Evolutionary conservation across 2,797 vertebrate species (phyloP).

Genomic region (Crax fasciolata): DNA sequence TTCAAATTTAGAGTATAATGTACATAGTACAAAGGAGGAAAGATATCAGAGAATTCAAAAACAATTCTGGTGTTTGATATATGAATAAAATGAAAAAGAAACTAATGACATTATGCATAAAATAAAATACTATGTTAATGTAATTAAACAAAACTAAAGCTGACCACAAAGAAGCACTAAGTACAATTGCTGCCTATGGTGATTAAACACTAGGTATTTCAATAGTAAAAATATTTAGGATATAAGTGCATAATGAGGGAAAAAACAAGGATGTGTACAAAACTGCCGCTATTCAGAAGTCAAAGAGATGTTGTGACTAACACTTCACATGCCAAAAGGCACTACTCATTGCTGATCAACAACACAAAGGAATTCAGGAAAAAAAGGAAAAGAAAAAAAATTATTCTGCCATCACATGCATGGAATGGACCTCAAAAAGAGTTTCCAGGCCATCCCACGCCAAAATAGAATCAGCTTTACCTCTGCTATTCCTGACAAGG

Average conservation of each 20-base stretch:
- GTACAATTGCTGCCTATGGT: neutral
- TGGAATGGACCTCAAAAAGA: neutral
- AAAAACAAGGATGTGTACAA: neutral
- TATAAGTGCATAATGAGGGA: neutral
- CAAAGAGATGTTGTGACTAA: neutral
- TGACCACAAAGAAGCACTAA: neutral
- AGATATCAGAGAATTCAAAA: neutral
- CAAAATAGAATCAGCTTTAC: neutral
- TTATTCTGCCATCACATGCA: accelerated
- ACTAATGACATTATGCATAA: neutral
- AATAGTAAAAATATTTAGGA: neutral
- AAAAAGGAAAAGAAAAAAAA: neutral
- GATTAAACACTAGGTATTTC: neutral
- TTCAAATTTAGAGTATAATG: neutral
- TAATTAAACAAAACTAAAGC: conserved; percentile 2
- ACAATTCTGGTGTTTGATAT: neutral
- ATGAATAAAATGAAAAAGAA: conserved; percentile 5
- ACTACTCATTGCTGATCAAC: neutral
- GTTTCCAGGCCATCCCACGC: neutral
- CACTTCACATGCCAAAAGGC: neutral
- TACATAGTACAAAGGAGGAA: neutral
- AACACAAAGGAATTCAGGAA: neutral
- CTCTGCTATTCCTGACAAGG: neutral
- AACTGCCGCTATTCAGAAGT: neutral
- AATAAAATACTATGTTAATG: neutral